Evolutionary conservation across 2,888 invertebrate species (phyloP), one percentile per base, ranked within the genome.

Genomic region (Watsonalla cultraria): DNA sequence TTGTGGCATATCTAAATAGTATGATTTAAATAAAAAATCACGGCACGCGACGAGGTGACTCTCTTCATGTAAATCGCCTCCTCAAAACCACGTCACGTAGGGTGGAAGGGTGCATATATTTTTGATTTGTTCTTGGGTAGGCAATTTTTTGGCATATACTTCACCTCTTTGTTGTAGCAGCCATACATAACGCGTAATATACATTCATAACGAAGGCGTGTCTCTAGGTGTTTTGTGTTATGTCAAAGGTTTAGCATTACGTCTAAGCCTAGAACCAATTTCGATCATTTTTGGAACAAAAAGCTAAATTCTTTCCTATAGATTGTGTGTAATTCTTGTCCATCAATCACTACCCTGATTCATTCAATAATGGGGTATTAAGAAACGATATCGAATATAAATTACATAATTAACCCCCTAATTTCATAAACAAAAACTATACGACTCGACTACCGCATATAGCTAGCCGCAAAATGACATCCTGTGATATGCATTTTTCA

Each of bases 11-110:
- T 85, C 83, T 88, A 88, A 87, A 87, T 86, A 84, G 86, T 80
- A 79, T 76, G 82, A 90, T 90, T 90, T 90, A 85, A 88, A 90
- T 89, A 89, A 90, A 90, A 90, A 89, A 88, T 85, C 79, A 78
- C 65, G 76, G 84, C 88, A 88, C 86, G 86, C 86, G 87, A 87
- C 82, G 69, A 80, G 80, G 82, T 82, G 80, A 74, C 74, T 77
- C 74, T 73, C 74, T 73, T 78, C 82, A 86, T 84, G 85, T 84
- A 89, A 89, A 87, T 87, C 72, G 78, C 71, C 68, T 69, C 71
- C 82, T 82, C 76, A 76, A 66, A 86, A 82, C 72, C 88, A 70
- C 78, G 79, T 84, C 90, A 90, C 90, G 90, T 90, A 82, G 74
- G 66, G 59, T 63, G 74, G 82, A 84, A 89, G 90, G 90, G 90